Evolutionary conservation across 2,888 invertebrate species (phyloP).

Genomic region (Sphinx pinastri): DNA sequence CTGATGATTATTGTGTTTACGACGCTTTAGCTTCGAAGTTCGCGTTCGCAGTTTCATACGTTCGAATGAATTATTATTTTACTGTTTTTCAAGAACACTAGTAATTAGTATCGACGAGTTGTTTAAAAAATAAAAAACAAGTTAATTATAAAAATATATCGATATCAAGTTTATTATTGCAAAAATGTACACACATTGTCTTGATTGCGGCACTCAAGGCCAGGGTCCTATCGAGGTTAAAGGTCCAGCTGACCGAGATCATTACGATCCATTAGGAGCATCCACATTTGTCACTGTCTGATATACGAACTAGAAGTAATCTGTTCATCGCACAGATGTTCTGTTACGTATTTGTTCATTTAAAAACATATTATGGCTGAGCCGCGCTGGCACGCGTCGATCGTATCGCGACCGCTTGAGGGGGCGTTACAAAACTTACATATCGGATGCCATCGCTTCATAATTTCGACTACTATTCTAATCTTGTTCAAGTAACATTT

Average conservation of each 20-base stretch:
- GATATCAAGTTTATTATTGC: background rate
- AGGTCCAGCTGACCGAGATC: slow-evolving; percentile 27
- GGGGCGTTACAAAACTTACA: slow-evolving; percentile 82
- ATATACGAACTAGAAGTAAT: slow-evolving; percentile 60
- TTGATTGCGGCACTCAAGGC: slow-evolving; percentile 51
- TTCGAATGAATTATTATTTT: background rate
- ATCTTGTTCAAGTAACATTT: slow-evolving; percentile 48
- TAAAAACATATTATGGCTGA: slow-evolving; percentile 59
- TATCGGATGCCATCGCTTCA: slow-evolving; percentile 75
- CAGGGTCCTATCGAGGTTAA: slow-evolving; percentile 67
- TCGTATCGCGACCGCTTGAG: slow-evolving; percentile 67
- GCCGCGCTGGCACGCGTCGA: slow-evolving; percentile 66
- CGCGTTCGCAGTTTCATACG: background rate
- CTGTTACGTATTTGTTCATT: slow-evolving; percentile 59
- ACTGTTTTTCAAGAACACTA: background rate
- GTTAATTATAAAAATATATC: background rate
- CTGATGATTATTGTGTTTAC: background rate
- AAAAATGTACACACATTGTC: background rate
- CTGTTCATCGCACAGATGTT: slow-evolving; percentile 63
- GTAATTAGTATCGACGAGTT: background rate
- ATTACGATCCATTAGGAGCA: slow-evolving; percentile 63
- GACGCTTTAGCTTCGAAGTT: background rate
- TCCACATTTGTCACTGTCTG: slow-evolving; percentile 43
- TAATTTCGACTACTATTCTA: slow-evolving; percentile 76
- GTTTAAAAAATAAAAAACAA: background rate